Conservation (phyloP, 92 coral and sea anemone genomes). For the Parazoanthus darwini region DNA sequence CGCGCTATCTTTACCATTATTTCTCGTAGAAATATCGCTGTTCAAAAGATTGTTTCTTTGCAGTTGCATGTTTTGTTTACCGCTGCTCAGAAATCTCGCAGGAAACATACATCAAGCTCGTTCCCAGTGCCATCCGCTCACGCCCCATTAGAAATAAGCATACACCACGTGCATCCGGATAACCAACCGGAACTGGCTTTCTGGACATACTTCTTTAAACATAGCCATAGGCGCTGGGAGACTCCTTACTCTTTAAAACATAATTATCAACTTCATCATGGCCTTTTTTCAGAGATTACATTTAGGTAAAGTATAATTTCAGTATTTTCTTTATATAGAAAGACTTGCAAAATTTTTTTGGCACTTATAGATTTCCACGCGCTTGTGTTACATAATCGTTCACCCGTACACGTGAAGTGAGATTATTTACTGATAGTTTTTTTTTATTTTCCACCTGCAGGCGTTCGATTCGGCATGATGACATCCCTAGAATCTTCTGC, state of each 20-base stretch:
- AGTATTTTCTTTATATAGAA: background rate
- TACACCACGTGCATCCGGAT: background rate
- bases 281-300: conserved; percentile 6
- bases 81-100: background rate
- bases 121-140: background rate
- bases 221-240: background rate
- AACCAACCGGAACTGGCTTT: background rate
- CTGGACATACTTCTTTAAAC: background rate
- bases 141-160: background rate
- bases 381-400: background rate
- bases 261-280: conserved; percentile 15
- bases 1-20: background rate
- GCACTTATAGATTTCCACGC: background rate
- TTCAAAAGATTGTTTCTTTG: background rate
- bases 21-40: background rate
- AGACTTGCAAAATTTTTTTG: background rate
- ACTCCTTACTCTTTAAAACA: background rate
- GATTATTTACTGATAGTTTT: too few relatives aligned
- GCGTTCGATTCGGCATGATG: background rate
- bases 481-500: background rate
- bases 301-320: conserved; percentile 13
- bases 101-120: background rate
- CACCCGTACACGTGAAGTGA: background rate
- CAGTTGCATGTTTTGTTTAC: background rate
- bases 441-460: background rate